Evolutionary conservation across 2,113 vertebrate species (phyloP), one percentile per base, ranked within the genome.

Genomic region (Hyperopisus bebe): DNA sequence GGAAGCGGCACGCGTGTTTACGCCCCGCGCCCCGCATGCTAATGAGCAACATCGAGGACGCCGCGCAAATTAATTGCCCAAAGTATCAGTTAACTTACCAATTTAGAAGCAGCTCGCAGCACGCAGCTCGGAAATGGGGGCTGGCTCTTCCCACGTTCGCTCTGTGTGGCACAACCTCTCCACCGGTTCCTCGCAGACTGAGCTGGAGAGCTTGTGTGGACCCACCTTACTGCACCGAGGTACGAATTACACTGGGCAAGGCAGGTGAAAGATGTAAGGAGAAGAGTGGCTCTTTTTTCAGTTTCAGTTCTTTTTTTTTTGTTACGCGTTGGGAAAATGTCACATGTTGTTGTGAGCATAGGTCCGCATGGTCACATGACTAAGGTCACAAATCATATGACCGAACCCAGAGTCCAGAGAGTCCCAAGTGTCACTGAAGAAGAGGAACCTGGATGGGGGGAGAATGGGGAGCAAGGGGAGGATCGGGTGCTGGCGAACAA

Each of bases 351-450:
- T 53, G 86, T 46, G 19, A 94, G 92, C 94, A 92, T 89, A 92
- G 77, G 89, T 90, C 89, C 87, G 91, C 90, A 88, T 86, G 58
- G 0, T 94, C 93, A 93, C 93, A 77, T 92, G 94, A 94, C 88
- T 47, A 87, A 93, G 94, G 95, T 92, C 94, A 92, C 92, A 93
- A 90, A 92, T 93, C 94, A 93, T 91, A 90, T 93, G 94, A 92
- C 0, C 58, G 39, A 83, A 86, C 70, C 91, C 90, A 87, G 88
- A 84, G 31, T 62, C 90, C 92, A 85, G 93, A 91, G 70, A 47
- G 3, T 58, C 35, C 87, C 47, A 88, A 47, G 86, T 27, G 90
- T 80, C 92, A 90, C 90, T 82, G 1, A 1, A 0, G 88, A 47
- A 53, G 58, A 86, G 17, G 39, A 47, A 48, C 86, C 90, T 58